Evolutionary conservation across 2,888 invertebrate species (phyloP).

Genomic region (Exephanes ischioxanthus): DNA sequence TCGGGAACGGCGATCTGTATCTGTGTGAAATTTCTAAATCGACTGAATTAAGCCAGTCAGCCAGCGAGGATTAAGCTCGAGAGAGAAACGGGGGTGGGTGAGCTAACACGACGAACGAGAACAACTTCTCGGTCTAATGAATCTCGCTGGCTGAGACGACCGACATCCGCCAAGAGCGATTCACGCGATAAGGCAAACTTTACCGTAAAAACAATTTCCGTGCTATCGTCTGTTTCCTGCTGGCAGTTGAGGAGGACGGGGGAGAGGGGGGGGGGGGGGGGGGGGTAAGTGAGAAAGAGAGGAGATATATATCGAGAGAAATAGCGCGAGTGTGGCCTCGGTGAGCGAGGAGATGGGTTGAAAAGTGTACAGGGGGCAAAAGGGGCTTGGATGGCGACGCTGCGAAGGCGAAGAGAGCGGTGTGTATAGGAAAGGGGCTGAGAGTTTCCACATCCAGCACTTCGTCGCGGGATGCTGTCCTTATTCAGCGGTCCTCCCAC

Average conservation of each 20-base stretch:
- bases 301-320: conserved; percentile 45
- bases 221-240: conserved; percentile 52
- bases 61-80: conserved; percentile 39
- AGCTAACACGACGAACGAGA: conserved; percentile 36
- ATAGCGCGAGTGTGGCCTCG: conserved; percentile 16
- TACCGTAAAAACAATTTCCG: conserved; percentile 76
- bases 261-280: background rate
- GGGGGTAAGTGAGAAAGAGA: conserved; percentile 37
- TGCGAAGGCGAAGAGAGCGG: conserved; percentile 12
- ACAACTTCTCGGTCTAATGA: conserved; percentile 66
- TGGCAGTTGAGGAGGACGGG: conserved; percentile 29
- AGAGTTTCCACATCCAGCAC: conserved; percentile 17
- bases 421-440: conserved; percentile 2
- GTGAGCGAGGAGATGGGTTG: conserved; percentile 31
- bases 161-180: conserved; percentile 46
- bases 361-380: conserved; percentile 20
- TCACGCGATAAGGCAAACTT: conserved; percentile 71
- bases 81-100: background rate
- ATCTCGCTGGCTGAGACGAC: conserved; percentile 37
- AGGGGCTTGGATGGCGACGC: conserved; percentile 17
- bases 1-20: background rate
- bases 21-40: conserved; percentile 48
- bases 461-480: conserved; percentile 43
- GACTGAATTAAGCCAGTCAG: conserved; percentile 38
- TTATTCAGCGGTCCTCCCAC: conserved; percentile 33